phyloP scores from a whole-genome alignment of 2,888 invertebrate species.

The Acronicta alni region DNA sequence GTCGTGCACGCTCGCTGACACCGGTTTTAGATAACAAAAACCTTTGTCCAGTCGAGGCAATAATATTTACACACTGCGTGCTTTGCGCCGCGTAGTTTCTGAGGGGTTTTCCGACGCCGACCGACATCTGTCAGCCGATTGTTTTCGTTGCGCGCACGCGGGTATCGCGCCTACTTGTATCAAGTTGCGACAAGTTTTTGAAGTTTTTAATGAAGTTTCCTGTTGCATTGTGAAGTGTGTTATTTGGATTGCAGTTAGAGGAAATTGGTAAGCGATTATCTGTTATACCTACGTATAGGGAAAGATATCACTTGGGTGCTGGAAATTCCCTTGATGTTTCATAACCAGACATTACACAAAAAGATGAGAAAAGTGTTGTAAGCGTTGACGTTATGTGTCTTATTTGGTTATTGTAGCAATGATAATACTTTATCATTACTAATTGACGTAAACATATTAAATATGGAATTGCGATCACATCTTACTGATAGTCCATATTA shows the following conservation, averaged over 20 bases:
- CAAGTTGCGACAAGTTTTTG: conserved; percentile 85
- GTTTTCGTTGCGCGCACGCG: conserved; percentile 86
- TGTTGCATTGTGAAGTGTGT: conserved; percentile 73
- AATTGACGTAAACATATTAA: conserved; percentile 10
- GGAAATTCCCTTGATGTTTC: conserved; percentile 39
- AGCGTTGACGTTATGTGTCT: conserved; percentile 31
- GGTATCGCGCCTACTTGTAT: conserved; percentile 74
- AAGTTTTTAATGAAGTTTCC: conserved; percentile 67
- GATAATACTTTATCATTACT: too few relatives aligned
- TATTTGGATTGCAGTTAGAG: conserved; percentile 84
- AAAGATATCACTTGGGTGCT: conserved; percentile 9
- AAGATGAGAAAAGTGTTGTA: conserved; percentile 29
- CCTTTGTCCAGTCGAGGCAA: conserved; percentile 88
- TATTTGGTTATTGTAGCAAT: conserved; percentile 33
- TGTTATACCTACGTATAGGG: conserved; percentile 16
- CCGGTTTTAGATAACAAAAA: conserved; percentile 87
- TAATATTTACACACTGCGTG: conserved; percentile 86
- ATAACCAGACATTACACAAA: conserved; percentile 28
- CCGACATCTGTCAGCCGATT: conserved; percentile 83
- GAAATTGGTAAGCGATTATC: conserved; percentile 74
- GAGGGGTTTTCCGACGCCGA: conserved; percentile 86
- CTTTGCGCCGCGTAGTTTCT: conserved; percentile 80
- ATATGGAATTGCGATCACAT: not conserved
- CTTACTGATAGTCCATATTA: conserved; percentile 9
- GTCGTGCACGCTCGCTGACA: conserved; percentile 80